Evolutionary conservation across 2,113 vertebrate genomes (phyloP).

Genomic region (Takifugu bimaculatus): DNA sequence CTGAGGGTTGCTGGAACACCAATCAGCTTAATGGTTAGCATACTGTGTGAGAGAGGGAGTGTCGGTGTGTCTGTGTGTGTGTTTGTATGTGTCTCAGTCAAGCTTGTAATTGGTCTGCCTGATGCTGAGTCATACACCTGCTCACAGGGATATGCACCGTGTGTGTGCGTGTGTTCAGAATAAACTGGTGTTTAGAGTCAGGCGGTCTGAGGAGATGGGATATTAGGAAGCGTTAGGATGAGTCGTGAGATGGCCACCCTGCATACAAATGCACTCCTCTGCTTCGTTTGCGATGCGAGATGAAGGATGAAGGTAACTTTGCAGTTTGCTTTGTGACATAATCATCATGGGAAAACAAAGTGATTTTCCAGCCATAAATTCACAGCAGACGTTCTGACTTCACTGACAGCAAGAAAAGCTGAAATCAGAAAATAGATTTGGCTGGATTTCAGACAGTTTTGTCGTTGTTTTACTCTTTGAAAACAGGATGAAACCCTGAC

Average conservation of each 20-base stretch:
- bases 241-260: slow-evolving; percentile 58
- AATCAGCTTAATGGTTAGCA: slow-evolving; percentile 42
- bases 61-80: slow-evolving; percentile 22
- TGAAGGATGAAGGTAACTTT: neutral
- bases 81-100: slow-evolving; percentile 47
- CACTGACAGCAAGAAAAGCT: neutral
- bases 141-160: slow-evolving; percentile 37
- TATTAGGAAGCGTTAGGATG: slow-evolving; percentile 58
- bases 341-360: neutral
- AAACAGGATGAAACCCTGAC: neutral
- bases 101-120: slow-evolving; percentile 63
- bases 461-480: neutral
- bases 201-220: slow-evolving; percentile 56
- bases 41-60: slow-evolving; percentile 4
- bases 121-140: slow-evolving; percentile 70
- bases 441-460: neutral
- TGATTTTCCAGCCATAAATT: slow-evolving; percentile 6
- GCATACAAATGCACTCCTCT: slow-evolving; percentile 54
- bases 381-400: neutral
- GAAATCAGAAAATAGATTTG: neutral
- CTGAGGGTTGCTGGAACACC: slow-evolving; percentile 25
- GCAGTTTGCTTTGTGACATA: neutral
- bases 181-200: slow-evolving; percentile 61
- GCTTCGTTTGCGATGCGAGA: too few relatives aligned
- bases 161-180: slow-evolving; percentile 54